Percentiles rank a stretch among this genome's conserved stretches.
Evolutionary conservation across 2,888 invertebrate genomes (phyloP).

Genomic region (Cylindroiulus punctatus): DNA sequence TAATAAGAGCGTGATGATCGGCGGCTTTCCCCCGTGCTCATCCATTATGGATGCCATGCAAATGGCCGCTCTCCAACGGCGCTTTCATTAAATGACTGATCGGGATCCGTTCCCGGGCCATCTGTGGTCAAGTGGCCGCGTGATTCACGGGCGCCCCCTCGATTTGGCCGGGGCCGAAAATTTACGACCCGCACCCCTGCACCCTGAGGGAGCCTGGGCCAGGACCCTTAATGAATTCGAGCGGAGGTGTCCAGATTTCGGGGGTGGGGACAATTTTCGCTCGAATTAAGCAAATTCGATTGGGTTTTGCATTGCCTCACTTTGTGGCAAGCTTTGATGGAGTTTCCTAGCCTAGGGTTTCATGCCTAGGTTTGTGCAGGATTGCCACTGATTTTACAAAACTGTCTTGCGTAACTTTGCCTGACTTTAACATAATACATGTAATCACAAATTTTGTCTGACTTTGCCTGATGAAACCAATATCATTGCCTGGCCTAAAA

Average conservation of each 20-base stretch:
- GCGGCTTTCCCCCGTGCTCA: background rate
- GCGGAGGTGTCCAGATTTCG: background rate
- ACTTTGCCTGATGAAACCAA: too few species aligned
- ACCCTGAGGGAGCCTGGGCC: background rate
- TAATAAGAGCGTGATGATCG: background rate
- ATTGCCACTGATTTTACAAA: too few species aligned
- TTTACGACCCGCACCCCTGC: background rate
- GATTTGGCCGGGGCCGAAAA: background rate
- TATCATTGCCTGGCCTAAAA: too few species aligned
- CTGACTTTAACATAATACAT: too few species aligned
- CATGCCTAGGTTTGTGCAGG: too few species aligned
- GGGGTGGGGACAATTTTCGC: background rate
- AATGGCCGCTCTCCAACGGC: background rate
- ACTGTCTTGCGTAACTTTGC: too few species aligned
- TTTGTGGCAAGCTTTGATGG: too few species aligned
- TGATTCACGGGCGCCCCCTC: background rate
- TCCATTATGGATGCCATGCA: background rate
- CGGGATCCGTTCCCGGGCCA: background rate
- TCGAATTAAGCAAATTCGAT: background rate
- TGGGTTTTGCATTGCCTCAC: background rate
- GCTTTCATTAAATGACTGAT: background rate
- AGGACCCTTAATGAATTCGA: background rate
- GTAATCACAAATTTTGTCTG: too few species aligned
- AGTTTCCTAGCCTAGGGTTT: too few species aligned
- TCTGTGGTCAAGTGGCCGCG: background rate